Evolutionary conservation across 35 echinoderm and acorn worm species (phyloP).

Genomic region (Chiridota heheva): DNA sequence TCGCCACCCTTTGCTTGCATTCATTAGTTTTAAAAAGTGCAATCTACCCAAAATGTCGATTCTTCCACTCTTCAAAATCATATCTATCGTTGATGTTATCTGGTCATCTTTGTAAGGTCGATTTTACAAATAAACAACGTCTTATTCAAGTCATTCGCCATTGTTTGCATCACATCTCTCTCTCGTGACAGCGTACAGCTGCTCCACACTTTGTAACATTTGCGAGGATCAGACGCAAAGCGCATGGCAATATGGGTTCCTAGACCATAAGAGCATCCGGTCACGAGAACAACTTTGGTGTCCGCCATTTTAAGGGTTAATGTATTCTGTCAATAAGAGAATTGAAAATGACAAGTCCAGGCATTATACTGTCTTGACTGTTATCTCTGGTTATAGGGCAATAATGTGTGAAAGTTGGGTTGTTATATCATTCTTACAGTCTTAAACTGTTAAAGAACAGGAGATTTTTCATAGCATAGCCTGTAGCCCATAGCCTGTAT

Average conservation of each 20-base stretch:
- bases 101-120: neutral
- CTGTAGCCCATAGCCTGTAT: too few species aligned
- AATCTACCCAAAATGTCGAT: slow-evolving; percentile 26
- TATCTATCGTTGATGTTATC: neutral
- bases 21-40: neutral
- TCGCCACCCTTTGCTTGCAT: too few species aligned
- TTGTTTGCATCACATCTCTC: slow-evolving; percentile 14
- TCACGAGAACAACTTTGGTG: slow-evolving; percentile 17
- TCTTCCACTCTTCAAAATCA: neutral
- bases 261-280: slow-evolving; percentile 22
- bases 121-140: slow-evolving; percentile 13
- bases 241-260: slow-evolving; percentile 14
- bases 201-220: slow-evolving; percentile 30
- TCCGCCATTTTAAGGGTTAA: slow-evolving; percentile 6
- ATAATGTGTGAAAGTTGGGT: too few species aligned
- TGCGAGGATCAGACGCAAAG: neutral
- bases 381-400: too few species aligned
- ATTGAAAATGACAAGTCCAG: too few species aligned
- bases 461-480: too few species aligned
- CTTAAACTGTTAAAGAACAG: too few species aligned
- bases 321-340: too few species aligned
- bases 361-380: too few species aligned
- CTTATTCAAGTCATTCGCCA: slow-evolving; percentile 7
- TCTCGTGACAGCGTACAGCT: neutral
- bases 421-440: too few species aligned